Base-by-base conservation (phyloP, 2,797 vertebrate species). In the Acropternis orthonyx region DNA sequence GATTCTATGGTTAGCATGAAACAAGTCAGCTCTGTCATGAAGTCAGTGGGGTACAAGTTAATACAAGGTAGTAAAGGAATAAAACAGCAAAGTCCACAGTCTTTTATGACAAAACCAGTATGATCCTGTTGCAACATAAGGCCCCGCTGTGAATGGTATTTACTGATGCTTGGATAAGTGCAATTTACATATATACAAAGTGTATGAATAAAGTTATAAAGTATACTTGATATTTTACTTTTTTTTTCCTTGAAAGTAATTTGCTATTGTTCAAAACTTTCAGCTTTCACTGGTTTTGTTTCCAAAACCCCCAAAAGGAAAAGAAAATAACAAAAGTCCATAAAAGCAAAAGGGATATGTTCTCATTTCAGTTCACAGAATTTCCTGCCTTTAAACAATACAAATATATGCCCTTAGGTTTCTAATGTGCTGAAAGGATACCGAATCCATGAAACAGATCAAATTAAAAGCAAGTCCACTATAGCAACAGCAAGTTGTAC, bases 301-400 rank as follows among this genome's bases (percentile, higher is more conserved):
- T 95, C 81, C 71, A 88, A 74, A 90, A 95, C 52, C 89, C 88
- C 97, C 96, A 94, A 91, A 98, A 96, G 95, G 82, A 94, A 97
- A 71, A 90, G 85, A 96, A 97, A 95, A 94, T 80, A 97, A 97
- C 95, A 89, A 77, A 90, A 88, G 75, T 95, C 76, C 34, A 9
- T 93, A 84, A 91, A 93, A 92, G 87, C 96, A 92, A 95, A 95
- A 80, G 73, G 91, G 69, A 91, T 93, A 88, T 92, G 85, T 94
- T 96, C 92, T 95, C 93, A 97, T 96, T 96, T 95, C 80, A 85
- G 77, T 92, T 97, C 96, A 73, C 23, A 91, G 95, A 91, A 92
- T 89, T 91, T 94, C 95, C 93, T 97, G 82, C 87, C 96, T 87
- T 96, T 97, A 96, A 93, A 97, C 88, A 94, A 96, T 86, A 76